Conservation (phyloP, 2,113 vertebrate genomes). For the Tragelaphus imberbis region DNA sequence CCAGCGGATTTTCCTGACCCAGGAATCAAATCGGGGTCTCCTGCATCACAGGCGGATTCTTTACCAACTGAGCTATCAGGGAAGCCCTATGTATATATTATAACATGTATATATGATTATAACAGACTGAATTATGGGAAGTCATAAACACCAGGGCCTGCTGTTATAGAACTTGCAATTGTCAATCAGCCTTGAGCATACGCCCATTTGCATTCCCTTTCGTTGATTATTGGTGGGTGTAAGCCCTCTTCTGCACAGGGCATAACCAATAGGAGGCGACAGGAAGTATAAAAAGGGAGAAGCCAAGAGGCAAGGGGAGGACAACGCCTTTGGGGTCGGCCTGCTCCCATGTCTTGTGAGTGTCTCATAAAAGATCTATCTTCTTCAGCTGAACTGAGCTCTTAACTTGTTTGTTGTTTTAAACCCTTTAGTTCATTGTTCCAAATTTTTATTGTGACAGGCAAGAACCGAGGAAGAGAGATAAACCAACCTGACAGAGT, state of each 20-base stretch:
- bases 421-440: not conserved
- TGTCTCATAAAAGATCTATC: not conserved
- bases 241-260: not conserved
- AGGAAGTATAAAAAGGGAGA: not conserved
- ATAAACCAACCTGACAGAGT: not conserved
- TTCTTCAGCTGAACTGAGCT: not conserved
- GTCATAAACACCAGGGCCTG: not conserved
- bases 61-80: not conserved
- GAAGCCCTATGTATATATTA: not conserved
- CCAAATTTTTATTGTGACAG: not conserved
- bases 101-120: not conserved
- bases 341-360: not conserved
- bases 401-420: not conserved
- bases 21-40: not conserved
- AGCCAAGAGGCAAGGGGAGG: not conserved
- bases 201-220: not conserved
- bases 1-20: not conserved
- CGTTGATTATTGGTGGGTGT: not conserved
- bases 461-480: not conserved
- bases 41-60: not conserved
- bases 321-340: not conserved
- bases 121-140: not conserved
- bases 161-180: not conserved
- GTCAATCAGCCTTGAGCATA: not conserved
- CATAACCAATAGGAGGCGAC: not conserved